Evolutionary conservation across 2,888 invertebrate species (phyloP).

Genomic region (Galerucella nymphaeae): DNA sequence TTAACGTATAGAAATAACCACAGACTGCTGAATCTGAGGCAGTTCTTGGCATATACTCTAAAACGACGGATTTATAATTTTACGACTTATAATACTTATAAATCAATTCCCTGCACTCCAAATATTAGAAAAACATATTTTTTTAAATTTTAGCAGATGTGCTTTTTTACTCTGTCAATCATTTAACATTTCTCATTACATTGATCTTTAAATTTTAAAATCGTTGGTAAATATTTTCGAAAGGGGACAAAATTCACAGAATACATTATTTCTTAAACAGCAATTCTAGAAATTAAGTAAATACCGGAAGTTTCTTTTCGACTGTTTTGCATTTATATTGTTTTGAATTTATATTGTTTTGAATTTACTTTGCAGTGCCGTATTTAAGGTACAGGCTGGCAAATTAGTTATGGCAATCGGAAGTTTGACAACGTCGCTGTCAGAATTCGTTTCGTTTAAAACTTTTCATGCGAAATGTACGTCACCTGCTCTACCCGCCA

Average conservation of each 20-base stretch:
- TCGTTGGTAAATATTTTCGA: background rate
- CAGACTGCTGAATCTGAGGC: background rate
- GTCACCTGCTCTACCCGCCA: too few relatives aligned
- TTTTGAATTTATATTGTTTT: too few relatives aligned
- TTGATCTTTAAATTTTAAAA: background rate
- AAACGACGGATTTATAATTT: background rate
- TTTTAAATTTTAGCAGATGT: background rate
- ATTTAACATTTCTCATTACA: background rate
- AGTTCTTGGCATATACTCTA: background rate
- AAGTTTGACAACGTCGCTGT: too few relatives aligned
- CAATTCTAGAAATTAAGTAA: background rate
- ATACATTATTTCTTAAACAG: background rate
- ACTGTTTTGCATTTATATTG: too few relatives aligned
- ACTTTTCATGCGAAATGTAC: too few relatives aligned
- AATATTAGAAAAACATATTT: background rate
- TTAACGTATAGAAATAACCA: constrained; percentile 1
- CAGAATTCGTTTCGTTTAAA: too few relatives aligned
- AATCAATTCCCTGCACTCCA: too few relatives aligned
- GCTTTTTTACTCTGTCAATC: background rate
- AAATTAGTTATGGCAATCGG: too few relatives aligned
- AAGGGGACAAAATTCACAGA: too few relatives aligned
- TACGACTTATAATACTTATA: too few relatives aligned
- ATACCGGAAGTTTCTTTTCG: background rate
- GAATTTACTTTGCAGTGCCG: too few relatives aligned
- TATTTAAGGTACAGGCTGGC: too few relatives aligned